Evolutionary conservation across 2,113 vertebrate species (phyloP).

Genomic region (Spea bombifrons): DNA sequence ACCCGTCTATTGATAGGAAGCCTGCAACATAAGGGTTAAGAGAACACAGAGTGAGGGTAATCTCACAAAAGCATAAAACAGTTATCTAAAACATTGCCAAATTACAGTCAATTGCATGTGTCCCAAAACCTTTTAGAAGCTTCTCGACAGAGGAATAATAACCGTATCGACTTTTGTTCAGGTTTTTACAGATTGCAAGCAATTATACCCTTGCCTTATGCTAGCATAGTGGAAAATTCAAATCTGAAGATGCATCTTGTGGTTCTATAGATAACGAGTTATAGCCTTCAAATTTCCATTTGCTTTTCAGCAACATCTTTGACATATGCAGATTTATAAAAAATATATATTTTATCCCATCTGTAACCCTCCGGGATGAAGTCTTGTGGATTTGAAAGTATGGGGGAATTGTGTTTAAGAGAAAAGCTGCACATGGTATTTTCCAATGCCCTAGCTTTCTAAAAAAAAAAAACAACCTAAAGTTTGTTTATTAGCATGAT

Average conservation of each 20-base stretch:
- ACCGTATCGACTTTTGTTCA: conserved; percentile 31
- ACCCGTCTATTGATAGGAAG: background rate
- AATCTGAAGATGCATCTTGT: conserved; percentile 13
- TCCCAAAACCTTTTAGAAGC: conserved; percentile 24
- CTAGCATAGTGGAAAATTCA: conserved; percentile 3
- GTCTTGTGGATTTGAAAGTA: no score
- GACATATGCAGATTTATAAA: no score
- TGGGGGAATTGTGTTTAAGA: no score
- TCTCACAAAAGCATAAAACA: conserved; percentile 2
- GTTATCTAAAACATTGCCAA: conserved; percentile 22
- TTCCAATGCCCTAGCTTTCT: no score
- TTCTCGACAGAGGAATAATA: conserved; percentile 32
- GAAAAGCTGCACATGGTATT: no score
- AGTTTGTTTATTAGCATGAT: no score
- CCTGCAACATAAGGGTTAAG: background rate
- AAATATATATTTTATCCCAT: no score
- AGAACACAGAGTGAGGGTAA: background rate
- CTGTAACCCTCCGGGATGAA: no score
- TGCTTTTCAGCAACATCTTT: no score
- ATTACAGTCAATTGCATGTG: conserved; percentile 25
- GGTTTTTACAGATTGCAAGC: conserved; percentile 37
- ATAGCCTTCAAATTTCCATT: no score
- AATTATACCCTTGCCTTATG: conserved; percentile 29
- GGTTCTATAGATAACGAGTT: conserved; percentile 4
- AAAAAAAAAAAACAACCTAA: no score